Evolutionary conservation across 2,888 invertebrate genomes (phyloP).

Genomic region (Podabrus alpinus): DNA sequence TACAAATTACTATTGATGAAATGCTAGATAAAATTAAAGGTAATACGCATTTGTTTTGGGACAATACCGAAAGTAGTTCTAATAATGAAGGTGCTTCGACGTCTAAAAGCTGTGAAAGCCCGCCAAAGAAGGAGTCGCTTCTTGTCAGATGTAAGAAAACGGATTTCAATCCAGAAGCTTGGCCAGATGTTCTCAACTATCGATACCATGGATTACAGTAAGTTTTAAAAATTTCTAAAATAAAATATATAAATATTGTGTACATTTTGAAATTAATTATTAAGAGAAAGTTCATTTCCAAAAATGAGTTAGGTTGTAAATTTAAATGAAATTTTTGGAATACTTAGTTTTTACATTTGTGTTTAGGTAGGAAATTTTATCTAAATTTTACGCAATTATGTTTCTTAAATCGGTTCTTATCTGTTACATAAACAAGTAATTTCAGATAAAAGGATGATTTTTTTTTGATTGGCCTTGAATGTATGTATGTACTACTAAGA

Average conservation of each 20-base stretch:
- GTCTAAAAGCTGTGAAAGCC: conserved; percentile 19
- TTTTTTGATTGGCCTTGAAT: background rate
- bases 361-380: background rate
- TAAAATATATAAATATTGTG: too few species aligned
- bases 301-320: too few species aligned
- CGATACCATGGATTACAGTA: conserved; percentile 75
- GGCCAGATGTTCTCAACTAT: conserved; percentile 67
- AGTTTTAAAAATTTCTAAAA: conserved; percentile 51
- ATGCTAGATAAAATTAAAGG: conserved; percentile 59
- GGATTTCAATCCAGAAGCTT: conserved; percentile 54
- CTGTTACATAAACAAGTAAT: background rate
- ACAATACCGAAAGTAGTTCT: conserved; percentile 9
- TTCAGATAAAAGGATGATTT: background rate
- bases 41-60: conserved; percentile 13
- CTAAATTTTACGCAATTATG: background rate
- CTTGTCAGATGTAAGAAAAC: conserved; percentile 51
- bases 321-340: too few species aligned
- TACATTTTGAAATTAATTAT: too few species aligned
- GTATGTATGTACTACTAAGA: too few species aligned
- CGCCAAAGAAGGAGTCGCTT: conserved; percentile 40
- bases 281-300: too few species aligned
- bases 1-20: conserved; percentile 68
- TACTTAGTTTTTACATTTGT: background rate
- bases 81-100: conserved; percentile 7
- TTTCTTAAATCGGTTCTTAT: background rate